These are phyloP conservation scores for Gadus chalcogrammus DNA, from an alignment of 2,113 vertebrate species.

Conservation along the genomic window DNA sequence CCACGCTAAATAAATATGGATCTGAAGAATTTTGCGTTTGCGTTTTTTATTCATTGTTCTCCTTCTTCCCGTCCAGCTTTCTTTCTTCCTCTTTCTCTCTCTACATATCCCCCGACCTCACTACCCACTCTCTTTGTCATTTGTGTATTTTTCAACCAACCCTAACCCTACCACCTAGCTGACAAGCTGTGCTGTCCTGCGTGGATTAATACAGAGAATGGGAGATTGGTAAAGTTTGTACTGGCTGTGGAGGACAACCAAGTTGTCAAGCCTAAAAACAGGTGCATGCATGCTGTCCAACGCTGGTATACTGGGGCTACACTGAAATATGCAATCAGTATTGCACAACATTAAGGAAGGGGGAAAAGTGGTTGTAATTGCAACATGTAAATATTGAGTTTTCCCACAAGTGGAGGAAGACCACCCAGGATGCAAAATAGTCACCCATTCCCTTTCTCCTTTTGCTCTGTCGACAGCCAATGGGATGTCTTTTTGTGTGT, in stretches of 20 bases:
- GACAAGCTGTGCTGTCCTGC: too few species aligned
- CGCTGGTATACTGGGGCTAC: constrained; percentile 48
- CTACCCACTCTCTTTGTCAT: too few species aligned
- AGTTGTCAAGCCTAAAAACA: constrained; percentile 39
- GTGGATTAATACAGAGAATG: too few species aligned
- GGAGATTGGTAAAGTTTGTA: too few species aligned
- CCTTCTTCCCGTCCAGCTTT: constrained; percentile 1
- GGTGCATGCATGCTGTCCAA: constrained; percentile 57
- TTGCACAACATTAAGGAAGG: constrained; percentile 76
- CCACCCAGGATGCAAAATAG: constrained; percentile 82
- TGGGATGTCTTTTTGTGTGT: constrained; percentile 71
- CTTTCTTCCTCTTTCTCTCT: constrained; percentile 19
- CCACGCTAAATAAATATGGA: constrained; percentile 60
- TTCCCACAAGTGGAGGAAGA: constrained; percentile 82
- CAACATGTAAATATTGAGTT: constrained; percentile 86
- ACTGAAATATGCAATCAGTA: constrained; percentile 66
- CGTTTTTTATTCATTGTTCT: constrained; percentile 33
- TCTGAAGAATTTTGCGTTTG: constrained; percentile 43
- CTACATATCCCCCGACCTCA: constrained; percentile 12
- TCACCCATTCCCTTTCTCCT: constrained; percentile 56
- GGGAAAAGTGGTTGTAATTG: constrained; percentile 79
- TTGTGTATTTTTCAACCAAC: too few species aligned
- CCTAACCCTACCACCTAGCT: too few species aligned
- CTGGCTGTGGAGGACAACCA: too few species aligned
- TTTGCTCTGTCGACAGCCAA: constrained; percentile 65